These are phyloP conservation scores for Epistrophe eligans DNA, from an alignment of 2,888 invertebrate genomes.

Conservation along the genomic window DNA sequence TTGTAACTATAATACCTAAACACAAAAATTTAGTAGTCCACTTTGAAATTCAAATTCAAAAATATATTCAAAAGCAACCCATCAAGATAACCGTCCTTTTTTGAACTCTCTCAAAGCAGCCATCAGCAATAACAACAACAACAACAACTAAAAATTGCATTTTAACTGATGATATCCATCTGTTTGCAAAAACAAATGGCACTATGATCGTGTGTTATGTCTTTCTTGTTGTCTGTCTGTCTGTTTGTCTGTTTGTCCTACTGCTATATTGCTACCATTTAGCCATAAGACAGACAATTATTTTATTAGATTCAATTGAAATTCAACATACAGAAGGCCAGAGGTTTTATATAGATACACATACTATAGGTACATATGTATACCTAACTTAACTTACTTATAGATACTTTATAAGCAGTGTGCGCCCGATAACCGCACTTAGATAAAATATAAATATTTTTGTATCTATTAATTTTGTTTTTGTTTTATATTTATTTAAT, in stretches of 20 bases:
- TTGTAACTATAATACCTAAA: constrained; percentile 27
- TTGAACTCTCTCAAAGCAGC: constrained; percentile 2
- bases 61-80: constrained; percentile 55
- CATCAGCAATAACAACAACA: constrained; percentile 3
- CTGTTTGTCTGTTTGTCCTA: neutral
- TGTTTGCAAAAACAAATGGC: constrained; percentile 71
- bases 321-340: constrained; percentile 67
- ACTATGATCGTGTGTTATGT: constrained; percentile 37
- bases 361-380: neutral
- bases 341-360: neutral
- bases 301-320: constrained; percentile 76
- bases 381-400: neutral
- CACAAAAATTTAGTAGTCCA: constrained; percentile 52
- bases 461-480: constrained; percentile 41
- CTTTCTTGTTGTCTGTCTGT: neutral
- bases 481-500: neutral
- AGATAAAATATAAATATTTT: constrained; percentile 56
- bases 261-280: constrained; percentile 54
- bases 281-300: constrained; percentile 73
- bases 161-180: constrained; percentile 69
- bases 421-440: constrained; percentile 54
- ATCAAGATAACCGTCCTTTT: constrained; percentile 65
- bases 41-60: constrained; percentile 68
- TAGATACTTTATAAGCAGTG: constrained; percentile 27
- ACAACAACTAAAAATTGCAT: constrained; percentile 62